Evolutionary conservation across 2,797 vertebrate species (phyloP).

Genomic region (Centroberyx gerrardi): DNA sequence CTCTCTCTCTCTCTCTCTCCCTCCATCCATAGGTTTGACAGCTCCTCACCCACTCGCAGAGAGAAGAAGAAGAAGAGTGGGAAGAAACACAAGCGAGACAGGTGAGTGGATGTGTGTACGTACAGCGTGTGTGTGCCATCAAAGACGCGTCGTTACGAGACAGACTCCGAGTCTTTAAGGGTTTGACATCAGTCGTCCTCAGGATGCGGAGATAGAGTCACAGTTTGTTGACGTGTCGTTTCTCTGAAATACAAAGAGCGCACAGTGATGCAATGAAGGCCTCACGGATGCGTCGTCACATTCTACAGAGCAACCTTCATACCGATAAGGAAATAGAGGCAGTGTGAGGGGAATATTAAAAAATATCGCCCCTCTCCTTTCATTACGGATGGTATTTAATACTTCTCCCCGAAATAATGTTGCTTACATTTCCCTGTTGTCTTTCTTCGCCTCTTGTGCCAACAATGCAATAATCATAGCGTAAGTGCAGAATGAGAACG

Average conservation of each 20-base stretch:
- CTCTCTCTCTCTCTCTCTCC: constrained; percentile 28
- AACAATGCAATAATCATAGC: constrained; percentile 14
- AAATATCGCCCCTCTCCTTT: neutral
- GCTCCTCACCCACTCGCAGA: constrained; percentile 92
- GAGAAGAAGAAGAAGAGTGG: constrained; percentile 95
- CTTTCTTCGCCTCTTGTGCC: neutral
- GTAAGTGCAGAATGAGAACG: constrained; percentile 1
- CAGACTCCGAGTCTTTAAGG: constrained; percentile 29
- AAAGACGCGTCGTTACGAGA: constrained; percentile 10
- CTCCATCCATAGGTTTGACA: constrained; percentile 88
- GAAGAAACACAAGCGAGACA: constrained; percentile 97
- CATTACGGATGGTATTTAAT: constrained; percentile 11
- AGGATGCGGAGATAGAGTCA: neutral
- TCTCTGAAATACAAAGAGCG: neutral
- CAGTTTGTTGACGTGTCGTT: constrained; percentile 1
- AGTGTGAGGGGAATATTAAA: neutral
- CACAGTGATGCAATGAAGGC: too few relatives aligned
- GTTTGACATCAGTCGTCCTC: constrained; percentile 20
- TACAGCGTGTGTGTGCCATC: constrained; percentile 13
- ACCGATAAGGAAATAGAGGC: neutral
- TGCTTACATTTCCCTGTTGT: constrained; percentile 9
- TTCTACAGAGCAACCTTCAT: neutral
- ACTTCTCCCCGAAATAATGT: constrained; percentile 1
- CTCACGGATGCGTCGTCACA: neutral
- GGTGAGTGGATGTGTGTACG: constrained; percentile 82